Base-by-base conservation (phyloP, 2,888 invertebrate genomes). In the Alviniconcha strummeri region DNA sequence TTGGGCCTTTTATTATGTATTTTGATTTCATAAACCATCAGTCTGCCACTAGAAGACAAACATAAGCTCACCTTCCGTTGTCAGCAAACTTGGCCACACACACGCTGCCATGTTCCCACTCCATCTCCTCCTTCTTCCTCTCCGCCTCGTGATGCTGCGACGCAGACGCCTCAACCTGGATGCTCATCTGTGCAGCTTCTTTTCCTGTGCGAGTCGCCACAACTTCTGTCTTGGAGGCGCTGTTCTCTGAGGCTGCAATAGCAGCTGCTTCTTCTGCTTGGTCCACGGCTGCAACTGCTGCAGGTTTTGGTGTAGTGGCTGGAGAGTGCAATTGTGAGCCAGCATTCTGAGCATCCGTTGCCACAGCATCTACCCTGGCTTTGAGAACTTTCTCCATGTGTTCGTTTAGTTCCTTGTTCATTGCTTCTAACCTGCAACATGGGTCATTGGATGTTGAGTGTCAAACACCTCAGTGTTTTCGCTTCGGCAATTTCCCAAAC, bases 41-140 rank as follows among this genome's bases (percentile, higher is more conserved):
- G 36, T 36, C 36, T 36, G 36, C 36, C 36, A 36, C 36, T 36
- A 36, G 36, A 36, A 36, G 60, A 60, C 60, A 60, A 67, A 15
- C 60, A 19, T 69, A 0, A n/a, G 36, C 9, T 7, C 19, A 85
- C 86, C 74, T 81, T 81, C 86, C 86, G 84, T 89, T 86, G 13
- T 88, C 86, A 15, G 87, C 77, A 83, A 88, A 90, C 64, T 88
- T 84, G 19, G 89, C 90, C 36, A 89, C 85, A 83, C 90, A 90
- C 55, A 86, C 85, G 79, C 85, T 86, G 11, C 90, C 90, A 2
- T 80, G 19, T 56, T 84, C 82, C 17, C 85, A 69, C 80, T 83
- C n/a, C 74, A 83, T 55, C 71, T 75, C 75, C 9, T 55, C 17
- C 13, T 55, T 83, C 57, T 57, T 15, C 54, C n/a, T 56, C 17